phyloP scores from a whole-genome alignment of 1,140 invertebrate genomes.

The Himalopsyche phryganea region DNA sequence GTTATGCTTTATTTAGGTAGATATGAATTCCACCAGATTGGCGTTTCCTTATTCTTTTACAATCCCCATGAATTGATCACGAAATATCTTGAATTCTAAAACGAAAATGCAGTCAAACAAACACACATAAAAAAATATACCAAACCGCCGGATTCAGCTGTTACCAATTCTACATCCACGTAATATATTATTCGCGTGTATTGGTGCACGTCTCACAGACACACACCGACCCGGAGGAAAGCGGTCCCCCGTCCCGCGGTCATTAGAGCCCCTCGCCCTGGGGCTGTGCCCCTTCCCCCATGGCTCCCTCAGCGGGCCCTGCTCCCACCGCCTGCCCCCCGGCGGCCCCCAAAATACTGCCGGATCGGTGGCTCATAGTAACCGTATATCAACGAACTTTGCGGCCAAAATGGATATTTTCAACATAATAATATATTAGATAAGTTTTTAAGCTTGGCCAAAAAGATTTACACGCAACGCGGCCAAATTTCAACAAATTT shows the following conservation, averaged over 20 bases:
- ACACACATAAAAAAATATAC: too few relatives aligned
- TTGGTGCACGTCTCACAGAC: constrained; percentile 9
- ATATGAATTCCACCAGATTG: too few relatives aligned
- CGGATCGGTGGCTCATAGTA: background rate
- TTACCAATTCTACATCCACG: too few relatives aligned
- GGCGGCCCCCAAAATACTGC: background rate
- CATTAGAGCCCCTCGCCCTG: constrained; percentile 29
- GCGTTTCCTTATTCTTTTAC: too few relatives aligned
- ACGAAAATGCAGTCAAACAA: too few relatives aligned
- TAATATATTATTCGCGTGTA: background rate
- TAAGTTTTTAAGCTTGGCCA: too few relatives aligned
- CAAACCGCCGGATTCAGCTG: too few relatives aligned
- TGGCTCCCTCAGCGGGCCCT: background rate
- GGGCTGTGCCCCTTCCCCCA: background rate
- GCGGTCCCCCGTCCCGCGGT: constrained; percentile 32
- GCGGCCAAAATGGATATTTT: background rate
- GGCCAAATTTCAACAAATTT: too few relatives aligned
- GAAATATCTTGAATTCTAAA: too few relatives aligned
- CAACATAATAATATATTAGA: background rate
- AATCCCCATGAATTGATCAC: too few relatives aligned
- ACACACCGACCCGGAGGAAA: background rate
- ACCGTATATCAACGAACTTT: background rate
- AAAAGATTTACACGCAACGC: too few relatives aligned
- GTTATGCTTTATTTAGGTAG: too few relatives aligned
- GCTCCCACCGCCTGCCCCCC: background rate